A percentile compares a stretch with the other conserved stretches of the same genome.
Evolutionary conservation across 2,888 invertebrate genomes (phyloP).

Genomic region (Raillietiella orientalis): DNA sequence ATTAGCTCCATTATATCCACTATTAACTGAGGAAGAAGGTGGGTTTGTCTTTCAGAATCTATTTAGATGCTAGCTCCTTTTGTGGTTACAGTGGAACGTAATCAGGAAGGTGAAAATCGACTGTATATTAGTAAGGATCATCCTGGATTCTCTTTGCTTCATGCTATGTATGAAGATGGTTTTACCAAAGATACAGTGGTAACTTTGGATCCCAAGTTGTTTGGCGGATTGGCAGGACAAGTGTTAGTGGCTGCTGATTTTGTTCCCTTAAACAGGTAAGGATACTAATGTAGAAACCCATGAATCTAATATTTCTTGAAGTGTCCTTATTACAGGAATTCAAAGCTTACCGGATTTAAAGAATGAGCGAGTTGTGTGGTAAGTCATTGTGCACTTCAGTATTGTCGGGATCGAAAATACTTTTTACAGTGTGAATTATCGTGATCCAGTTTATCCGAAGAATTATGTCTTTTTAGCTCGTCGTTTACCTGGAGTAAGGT

Average conservation of each 20-base stretch:
- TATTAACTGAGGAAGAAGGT: constrained; percentile 53
- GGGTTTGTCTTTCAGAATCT: constrained; percentile 10
- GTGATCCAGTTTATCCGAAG: constrained; percentile 42
- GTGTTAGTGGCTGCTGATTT: constrained; percentile 36
- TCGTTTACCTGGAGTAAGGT: constrained; percentile 18
- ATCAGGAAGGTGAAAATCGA: constrained; percentile 59
- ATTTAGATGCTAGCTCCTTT: background rate
- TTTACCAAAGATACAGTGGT: constrained; percentile 11
- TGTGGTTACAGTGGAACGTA: constrained; percentile 26
- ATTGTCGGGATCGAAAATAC: constrained; percentile 4
- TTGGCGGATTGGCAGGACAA: constrained; percentile 53
- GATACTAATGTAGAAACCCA: constrained; percentile 5
- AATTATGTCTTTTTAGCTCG: constrained; percentile 45
- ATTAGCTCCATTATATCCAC: constrained; percentile 38
- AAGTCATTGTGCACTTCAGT: constrained; percentile 9
- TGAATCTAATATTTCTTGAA: constrained; percentile 3
- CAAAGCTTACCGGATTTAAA: constrained; percentile 14
- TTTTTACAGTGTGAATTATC: too few relatives aligned
- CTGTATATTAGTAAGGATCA: constrained; percentile 47
- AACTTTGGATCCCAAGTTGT: constrained; percentile 25
- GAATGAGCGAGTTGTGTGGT: constrained; percentile 17
- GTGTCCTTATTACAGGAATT: constrained; percentile 2
- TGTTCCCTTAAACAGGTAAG: constrained; percentile 29
- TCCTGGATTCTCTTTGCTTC: constrained; percentile 29
- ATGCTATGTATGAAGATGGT: constrained; percentile 24